A percentile compares a stretch with the other conserved stretches of the same genome.
Conservation (phyloP, 2,797 vertebrate species). For the Sebastolobus altivelis region DNA sequence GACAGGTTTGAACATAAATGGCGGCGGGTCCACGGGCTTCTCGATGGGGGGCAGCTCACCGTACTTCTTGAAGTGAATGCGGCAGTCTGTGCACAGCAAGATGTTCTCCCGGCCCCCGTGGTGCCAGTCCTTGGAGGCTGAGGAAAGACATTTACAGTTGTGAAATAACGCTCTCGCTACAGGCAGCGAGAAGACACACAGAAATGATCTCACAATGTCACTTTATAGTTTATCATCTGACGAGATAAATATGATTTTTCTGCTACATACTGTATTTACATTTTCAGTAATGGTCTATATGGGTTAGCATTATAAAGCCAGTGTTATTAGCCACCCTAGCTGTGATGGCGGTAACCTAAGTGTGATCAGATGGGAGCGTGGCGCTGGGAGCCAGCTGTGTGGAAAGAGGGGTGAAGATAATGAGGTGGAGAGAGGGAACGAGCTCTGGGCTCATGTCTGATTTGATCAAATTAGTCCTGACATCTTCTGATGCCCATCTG, state of each 20-base stretch:
- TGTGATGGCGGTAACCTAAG: conserved; percentile 58
- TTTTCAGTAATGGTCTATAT: conserved; percentile 26
- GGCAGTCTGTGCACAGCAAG: conserved; percentile 96
- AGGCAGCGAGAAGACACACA: conserved; percentile 26
- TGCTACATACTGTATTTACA: neutral
- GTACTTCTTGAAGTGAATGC: conserved; percentile 99
- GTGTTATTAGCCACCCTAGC: conserved; percentile 57
- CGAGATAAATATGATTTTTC: neutral
- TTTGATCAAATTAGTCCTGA: conserved; percentile 84
- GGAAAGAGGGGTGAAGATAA: conserved; percentile 77
- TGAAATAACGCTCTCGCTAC: conserved; percentile 56
- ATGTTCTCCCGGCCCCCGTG: conserved; percentile 99
- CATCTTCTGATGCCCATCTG: conserved; percentile 85
- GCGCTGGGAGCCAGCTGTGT: conserved; percentile 77
- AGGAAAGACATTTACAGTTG: conserved; percentile 75
- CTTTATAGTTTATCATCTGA: conserved; percentile 6
- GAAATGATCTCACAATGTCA: conserved; percentile 26
- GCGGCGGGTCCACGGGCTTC: conserved; percentile 98
- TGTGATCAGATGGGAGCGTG: conserved; percentile 73
- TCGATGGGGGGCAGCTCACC: conserved; percentile 98
- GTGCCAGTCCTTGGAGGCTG: conserved; percentile 99
- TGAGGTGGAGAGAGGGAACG: conserved; percentile 75
- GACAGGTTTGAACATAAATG: conserved; percentile 99
- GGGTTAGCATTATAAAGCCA: conserved; percentile 42
- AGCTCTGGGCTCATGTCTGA: conserved; percentile 80